Evolutionary conservation across 2,797 vertebrate species (phyloP), one percentile per base, ranked within the genome.

Genomic region (Anisognathus igniventris): DNA sequence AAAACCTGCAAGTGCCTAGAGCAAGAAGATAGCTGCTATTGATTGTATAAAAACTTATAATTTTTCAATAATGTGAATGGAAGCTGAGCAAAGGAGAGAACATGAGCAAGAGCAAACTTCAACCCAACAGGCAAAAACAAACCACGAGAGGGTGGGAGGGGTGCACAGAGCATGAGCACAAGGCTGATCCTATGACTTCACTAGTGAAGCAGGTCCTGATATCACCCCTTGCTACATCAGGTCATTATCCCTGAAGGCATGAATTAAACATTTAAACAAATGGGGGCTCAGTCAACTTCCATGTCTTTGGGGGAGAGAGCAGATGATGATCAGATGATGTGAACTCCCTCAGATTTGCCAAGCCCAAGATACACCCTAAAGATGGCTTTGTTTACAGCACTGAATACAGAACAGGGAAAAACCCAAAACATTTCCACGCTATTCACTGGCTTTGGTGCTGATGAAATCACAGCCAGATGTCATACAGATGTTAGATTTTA

Each of bases 381-480:
- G 79, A 94, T 48, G 65, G 25, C 35, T 95, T 83, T 93, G 84
- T 89, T 91, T 93, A 90, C 31, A 72, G 65, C 57, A 67, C 28
- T 25, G 51, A 88, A 91, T 48, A 82, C 50, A 62, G 61, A 67
- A 67, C 14, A 92, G 39, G 16, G 35, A 15, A 68, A 73, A 76
- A 39, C 18, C 31, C 42, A 30, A 50, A 88, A 70, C 54, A 75
- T 54, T 87, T 87, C 37, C 57, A 92, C 35, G 42, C 45, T 66
- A 42, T 51, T 85, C 61, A 68, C 21, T 85, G 53, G 35, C 57
- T 87, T 61, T 1, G 6, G 74, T 64, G 28, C 23, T 71, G 78
- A 86, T 92, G 61, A 94, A 93, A 87, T 87, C 77, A 92, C 48
- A 85, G 48, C 19, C 90, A 93, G 82, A 77, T 93, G 92, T 84